Percentiles rank a stretch among this genome's conserved stretches.
These are phyloP conservation scores for Saccostrea glomerata DNA, from an alignment of 1,140 invertebrate genomes.

Conservation along the genomic window DNA sequence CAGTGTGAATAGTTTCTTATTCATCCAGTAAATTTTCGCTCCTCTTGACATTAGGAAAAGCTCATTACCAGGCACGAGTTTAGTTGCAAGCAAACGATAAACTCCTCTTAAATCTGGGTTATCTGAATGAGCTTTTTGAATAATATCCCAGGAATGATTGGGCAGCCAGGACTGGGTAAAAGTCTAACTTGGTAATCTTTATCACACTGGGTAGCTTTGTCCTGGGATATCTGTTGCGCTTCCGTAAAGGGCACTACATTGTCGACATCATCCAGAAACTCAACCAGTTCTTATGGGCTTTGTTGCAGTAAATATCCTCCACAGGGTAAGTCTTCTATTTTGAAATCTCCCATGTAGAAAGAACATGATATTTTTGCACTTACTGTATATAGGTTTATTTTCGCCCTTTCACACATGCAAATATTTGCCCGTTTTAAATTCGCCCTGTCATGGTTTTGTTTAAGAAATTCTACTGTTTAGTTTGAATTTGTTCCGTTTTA, in stretches of 20 bases:
- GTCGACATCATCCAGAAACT: no score
- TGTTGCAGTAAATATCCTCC: constrained; percentile 22
- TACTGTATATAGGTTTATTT: no score
- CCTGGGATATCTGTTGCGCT: background rate
- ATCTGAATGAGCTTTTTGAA: no score
- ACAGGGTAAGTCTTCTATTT: constrained; percentile 7
- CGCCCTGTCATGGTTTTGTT: no score
- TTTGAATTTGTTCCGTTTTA: no score
- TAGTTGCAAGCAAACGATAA: background rate
- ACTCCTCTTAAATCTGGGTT: background rate
- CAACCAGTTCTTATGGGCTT: background rate
- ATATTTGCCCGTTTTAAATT: no score
- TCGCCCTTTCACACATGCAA: no score
- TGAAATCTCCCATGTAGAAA: no score
- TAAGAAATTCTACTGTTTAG: no score
- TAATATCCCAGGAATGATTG: no score
- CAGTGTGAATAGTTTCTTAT: constrained; percentile 21
- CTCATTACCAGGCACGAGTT: background rate
- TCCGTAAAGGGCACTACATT: no score
- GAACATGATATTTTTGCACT: no score
- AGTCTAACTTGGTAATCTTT: background rate
- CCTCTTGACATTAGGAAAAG: background rate
- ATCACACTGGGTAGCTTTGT: background rate
- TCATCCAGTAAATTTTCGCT: constrained; percentile 35
- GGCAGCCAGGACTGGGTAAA: background rate